Conservation (phyloP, 2,113 vertebrate genomes). For the Amphiprion ocellaris region DNA sequence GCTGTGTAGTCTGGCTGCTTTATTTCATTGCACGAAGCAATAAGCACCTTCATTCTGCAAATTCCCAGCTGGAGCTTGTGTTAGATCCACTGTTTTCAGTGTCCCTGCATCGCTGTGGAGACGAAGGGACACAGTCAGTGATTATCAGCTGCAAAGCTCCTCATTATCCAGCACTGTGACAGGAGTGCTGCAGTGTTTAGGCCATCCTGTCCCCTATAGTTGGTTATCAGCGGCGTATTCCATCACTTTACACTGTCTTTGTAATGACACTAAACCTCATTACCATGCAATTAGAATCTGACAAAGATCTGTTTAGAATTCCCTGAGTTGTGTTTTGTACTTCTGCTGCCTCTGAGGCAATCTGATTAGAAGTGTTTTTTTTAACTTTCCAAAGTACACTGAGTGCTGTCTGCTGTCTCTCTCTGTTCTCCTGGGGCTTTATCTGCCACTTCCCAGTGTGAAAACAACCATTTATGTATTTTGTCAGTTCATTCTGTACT, state of each 20-base stretch:
- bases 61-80: background rate
- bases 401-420: constrained; percentile 15
- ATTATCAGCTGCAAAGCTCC: constrained; percentile 38
- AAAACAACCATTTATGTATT: background rate
- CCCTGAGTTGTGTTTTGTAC: constrained; percentile 12
- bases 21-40: background rate
- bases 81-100: too few species aligned
- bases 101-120: too few species aligned
- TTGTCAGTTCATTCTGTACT: background rate
- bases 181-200: constrained; percentile 7
- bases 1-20: background rate
- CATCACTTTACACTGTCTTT: background rate
- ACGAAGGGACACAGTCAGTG: constrained; percentile 16
- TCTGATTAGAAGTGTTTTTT: constrained; percentile 7
- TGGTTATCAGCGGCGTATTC: background rate
- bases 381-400: background rate
- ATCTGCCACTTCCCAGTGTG: constrained; percentile 18
- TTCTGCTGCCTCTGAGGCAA: constrained; percentile 16
- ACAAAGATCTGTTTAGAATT: constrained; percentile 38
- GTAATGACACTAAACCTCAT: constrained; percentile 17
- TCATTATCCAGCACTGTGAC: constrained; percentile 38
- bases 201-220: constrained; percentile 10
- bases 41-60: background rate
- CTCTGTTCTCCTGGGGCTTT: constrained; percentile 10
- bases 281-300: constrained; percentile 38